Evolutionary conservation across 2,888 invertebrate species (phyloP), one percentile per base, ranked within the genome.

Genomic region (Apodemia hepburni): DNA sequence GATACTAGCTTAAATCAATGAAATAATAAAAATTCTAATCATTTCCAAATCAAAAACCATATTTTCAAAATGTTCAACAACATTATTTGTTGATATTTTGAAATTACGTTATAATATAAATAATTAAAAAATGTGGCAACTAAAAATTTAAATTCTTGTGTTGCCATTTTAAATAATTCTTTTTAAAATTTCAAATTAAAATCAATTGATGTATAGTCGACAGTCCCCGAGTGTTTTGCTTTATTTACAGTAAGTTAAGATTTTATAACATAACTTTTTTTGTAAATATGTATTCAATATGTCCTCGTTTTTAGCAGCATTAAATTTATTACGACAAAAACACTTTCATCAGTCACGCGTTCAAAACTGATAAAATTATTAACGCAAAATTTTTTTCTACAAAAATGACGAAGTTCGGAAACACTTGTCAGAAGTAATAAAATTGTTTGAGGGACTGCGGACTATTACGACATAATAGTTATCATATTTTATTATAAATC

Each of bases 151-250:
- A 51, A 51, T 18, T 42, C 1, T 15, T 4, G 22, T 27, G 27
- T 54, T 54, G 54, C 54, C 54, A 54, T 27, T 27, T 11, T 22
- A 54, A 54, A 22, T 22, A 54, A 22, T 27, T 12, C 11, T 54
- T 18, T 54, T 49, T 33, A 12, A 33, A 35, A 62, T 27, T 62
- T 58, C 17, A 58, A 58, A 61, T 59, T 38, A 62, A 62, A 59
- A 62, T 38, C 47, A 15, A 38, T 38, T 3, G 29, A 38, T 12
- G 42, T 15, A 42, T 42, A 42, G 42, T 15, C 15, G 5, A 42
- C 42, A 15, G 42, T 42, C 42, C 42, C 15, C 42, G 6, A 15
- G 15, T 15, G 15, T 42, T 5, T 42, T 42, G 22, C 22, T 11
- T 42, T 15, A 42, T 15, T 42, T 15, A 38, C 11, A 35, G 8